Evolutionary conservation across 1,140 invertebrate genomes (phyloP).

Genomic region (Bombus haemorrhoidalis): DNA sequence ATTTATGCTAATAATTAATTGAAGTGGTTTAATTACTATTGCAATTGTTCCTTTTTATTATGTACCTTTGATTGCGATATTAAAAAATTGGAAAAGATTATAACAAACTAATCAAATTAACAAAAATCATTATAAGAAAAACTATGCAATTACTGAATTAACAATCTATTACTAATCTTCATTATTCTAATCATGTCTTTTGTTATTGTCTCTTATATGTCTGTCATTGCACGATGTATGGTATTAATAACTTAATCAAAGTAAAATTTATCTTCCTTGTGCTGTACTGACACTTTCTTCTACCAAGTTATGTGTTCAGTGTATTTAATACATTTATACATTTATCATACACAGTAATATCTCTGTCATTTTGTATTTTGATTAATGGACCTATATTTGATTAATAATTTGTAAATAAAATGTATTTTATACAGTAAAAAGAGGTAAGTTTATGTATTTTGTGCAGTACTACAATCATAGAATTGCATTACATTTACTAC

Average conservation of each 20-base stretch:
- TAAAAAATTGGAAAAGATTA: not conserved
- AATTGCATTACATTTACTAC: not conserved
- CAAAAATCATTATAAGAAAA: conserved; percentile 1
- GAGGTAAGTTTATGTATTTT: not conserved
- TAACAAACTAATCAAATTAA: conserved; percentile 17
- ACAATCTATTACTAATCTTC: conserved; percentile 27
- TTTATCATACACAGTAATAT: conserved; percentile 8
- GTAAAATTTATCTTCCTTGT: conserved; percentile 12
- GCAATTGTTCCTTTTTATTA: not conserved
- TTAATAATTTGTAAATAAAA: conserved; percentile 6
- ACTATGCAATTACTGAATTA: not conserved
- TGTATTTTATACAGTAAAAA: not conserved
- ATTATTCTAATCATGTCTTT: conserved; percentile 47
- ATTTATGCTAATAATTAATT: not conserved
- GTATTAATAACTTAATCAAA: conserved; percentile 66
- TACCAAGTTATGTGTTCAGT: conserved; percentile 17
- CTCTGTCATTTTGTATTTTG: not conserved
- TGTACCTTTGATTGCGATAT: not conserved
- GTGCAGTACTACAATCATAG: not conserved
- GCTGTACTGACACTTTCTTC: conserved; percentile 10
- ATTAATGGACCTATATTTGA: not conserved
- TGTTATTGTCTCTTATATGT: not conserved
- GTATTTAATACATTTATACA: conserved; percentile 22
- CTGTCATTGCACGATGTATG: conserved; percentile 74
- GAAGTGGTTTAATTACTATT: not conserved